Base-by-base conservation (phyloP, 2,797 vertebrate species). In the Sciaenops ocellatus region DNA sequence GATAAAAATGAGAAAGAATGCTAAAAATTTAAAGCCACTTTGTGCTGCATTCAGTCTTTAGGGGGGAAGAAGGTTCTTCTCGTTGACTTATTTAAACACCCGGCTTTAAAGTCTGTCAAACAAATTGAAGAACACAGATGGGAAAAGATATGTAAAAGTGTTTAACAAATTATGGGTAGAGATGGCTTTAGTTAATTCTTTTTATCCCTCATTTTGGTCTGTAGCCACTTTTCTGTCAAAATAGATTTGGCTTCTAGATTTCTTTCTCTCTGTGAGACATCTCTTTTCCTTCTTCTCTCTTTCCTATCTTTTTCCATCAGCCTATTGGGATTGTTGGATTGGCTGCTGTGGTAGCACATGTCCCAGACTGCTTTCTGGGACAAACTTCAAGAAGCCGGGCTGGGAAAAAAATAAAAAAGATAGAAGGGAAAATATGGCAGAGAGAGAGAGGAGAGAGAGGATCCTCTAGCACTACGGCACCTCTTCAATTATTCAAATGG, bases 401-500 rank as follows among this genome's bases (percentile, higher is more conserved):
- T 83, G 68, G 52, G 16, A 47, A 18, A 47, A 47, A 17, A 24
- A 48, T 9, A 78, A 73, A 72, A 85, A 76, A 79, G 76, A 89
- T 72, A 71, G 67, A 76, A 85, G 70, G 61, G 65, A 73, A 85
- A 87, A 88, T 79, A 85, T 80, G 78, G 76, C 66, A 11, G 63
- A 42, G 67, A 66, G 66, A 79, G 75, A 55, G 59, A 82, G 79
- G 69, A 78, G 81, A 86, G 89, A 85, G 85, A 90, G 80, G 77
- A 85, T 93, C 87, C 88, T 91, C 76, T 77, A 83, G 87, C 85
- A 72, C 84, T 86, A 90, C 59, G 47, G 74, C 89, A 90, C 84
- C 88, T 90, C 87, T 92, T 95, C 89, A 94, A 94, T 94, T 94
- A 95, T 95, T 95, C 90, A 95, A 87, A 90, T 93, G 92, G 87